Evolutionary conservation across 2,888 invertebrate species (phyloP).

Genomic region (Euproctis similis): DNA sequence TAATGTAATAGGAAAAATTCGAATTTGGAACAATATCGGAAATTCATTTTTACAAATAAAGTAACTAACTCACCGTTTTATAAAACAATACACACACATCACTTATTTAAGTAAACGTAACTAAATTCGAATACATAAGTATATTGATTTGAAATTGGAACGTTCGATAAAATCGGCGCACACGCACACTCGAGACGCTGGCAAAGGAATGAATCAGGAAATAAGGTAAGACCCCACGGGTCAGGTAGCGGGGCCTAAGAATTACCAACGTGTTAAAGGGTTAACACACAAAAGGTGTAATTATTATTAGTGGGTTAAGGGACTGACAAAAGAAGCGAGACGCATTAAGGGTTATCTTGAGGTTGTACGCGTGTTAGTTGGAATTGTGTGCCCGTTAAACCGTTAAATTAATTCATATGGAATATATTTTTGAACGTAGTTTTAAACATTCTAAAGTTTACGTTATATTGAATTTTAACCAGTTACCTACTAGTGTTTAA

Average conservation of each 20-base stretch:
- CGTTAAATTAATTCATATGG: slow-evolving; percentile 10
- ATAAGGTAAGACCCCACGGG: slow-evolving; percentile 53
- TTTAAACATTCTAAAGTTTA: too few species aligned
- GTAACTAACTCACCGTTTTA: too few species aligned
- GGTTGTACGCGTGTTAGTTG: slow-evolving; percentile 43
- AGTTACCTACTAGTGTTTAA: too few species aligned
- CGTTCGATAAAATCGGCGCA: slow-evolving; percentile 42
- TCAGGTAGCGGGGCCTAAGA: slow-evolving; percentile 71
- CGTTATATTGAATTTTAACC: too few species aligned
- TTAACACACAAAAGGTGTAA: slow-evolving; percentile 67
- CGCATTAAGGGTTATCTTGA: slow-evolving; percentile 52
- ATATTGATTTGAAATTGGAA: slow-evolving; percentile 30
- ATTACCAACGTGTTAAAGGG: slow-evolving; percentile 68
- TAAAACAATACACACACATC: too few species aligned
- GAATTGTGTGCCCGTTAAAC: too few species aligned
- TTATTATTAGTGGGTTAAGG: slow-evolving; percentile 67
- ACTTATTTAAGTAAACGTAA: too few species aligned
- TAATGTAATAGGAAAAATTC: too few species aligned
- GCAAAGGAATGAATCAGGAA: slow-evolving; percentile 70
- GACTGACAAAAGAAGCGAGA: slow-evolving; percentile 48
- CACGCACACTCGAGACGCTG: slow-evolving; percentile 59
- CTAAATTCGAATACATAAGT: too few species aligned
- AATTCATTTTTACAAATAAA: too few species aligned
- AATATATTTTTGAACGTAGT: slow-evolving; percentile 4
- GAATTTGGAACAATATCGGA: too few species aligned